Conservation (phyloP, 2,888 invertebrate genomes). For the Mythimna loreyi region DNA sequence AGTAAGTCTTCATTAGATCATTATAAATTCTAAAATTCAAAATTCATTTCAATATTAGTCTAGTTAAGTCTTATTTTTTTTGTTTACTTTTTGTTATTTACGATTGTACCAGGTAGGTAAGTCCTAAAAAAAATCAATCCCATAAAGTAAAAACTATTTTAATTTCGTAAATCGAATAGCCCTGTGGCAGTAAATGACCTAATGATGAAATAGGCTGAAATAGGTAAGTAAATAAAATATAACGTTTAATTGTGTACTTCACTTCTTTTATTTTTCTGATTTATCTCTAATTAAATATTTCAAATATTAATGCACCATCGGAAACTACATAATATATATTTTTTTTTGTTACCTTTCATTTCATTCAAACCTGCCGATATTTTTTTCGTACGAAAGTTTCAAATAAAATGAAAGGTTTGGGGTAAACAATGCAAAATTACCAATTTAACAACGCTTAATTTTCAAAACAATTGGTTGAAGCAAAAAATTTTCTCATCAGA, state of each 20-base stretch:
- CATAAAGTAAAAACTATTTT: too few relatives aligned
- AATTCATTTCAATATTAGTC: too few relatives aligned
- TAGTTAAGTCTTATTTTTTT: too few relatives aligned
- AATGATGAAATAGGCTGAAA: background rate
- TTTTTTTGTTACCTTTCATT: constrained; percentile 24
- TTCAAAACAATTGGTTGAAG: constrained; percentile 10
- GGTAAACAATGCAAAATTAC: constrained; percentile 15
- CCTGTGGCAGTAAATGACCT: background rate
- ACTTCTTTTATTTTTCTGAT: constrained; percentile 68
- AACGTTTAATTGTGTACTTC: constrained; percentile 67
- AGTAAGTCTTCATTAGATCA: too few relatives aligned
- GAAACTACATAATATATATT: constrained; percentile 40
- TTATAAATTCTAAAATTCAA: too few relatives aligned
- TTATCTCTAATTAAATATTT: constrained; percentile 65
- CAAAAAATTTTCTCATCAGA: constrained; percentile 43
- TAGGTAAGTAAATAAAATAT: constrained; percentile 63
- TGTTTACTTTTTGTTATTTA: too few relatives aligned
- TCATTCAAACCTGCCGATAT: constrained; percentile 3
- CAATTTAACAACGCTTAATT: constrained; percentile 12
- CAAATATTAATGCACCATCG: constrained; percentile 64
- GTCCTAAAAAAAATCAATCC: too few relatives aligned
- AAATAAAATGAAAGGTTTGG: constrained; percentile 35
- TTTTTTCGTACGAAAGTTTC: background rate
- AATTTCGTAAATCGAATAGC: too few relatives aligned
- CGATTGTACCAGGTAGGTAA: too few relatives aligned